Percentiles rank a stretch among this genome's conserved stretches.
Evolutionary conservation across 2,113 vertebrate species (phyloP).

Genomic region (Ploceus nigricollis): DNA sequence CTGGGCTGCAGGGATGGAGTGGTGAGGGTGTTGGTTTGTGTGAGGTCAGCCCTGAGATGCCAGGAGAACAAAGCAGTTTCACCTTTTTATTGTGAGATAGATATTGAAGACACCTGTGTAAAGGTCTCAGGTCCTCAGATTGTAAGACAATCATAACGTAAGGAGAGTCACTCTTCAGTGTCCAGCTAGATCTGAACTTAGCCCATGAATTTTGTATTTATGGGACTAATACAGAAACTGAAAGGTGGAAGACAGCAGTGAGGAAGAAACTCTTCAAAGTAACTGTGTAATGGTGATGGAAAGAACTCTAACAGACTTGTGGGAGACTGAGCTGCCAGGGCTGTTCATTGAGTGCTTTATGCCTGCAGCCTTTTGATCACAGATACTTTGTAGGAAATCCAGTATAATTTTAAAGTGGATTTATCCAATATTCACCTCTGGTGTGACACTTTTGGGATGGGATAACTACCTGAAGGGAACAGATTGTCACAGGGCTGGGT

Average conservation of each 20-base stretch:
- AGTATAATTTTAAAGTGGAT: neutral
- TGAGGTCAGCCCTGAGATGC: neutral
- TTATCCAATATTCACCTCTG: neutral
- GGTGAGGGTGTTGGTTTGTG: neutral
- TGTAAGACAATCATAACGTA: neutral
- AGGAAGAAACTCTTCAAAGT: neutral
- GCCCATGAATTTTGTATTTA: neutral
- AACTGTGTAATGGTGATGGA: neutral
- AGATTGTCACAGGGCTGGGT: neutral
- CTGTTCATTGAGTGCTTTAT: neutral
- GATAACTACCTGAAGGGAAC: neutral
- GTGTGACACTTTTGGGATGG: neutral
- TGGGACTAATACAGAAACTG: neutral
- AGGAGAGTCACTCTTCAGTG: neutral
- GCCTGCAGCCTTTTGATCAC: neutral
- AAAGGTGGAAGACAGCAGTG: neutral
- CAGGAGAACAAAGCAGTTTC: neutral
- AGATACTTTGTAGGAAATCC: neutral
- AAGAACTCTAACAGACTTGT: accelerated
- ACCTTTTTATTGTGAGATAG: neutral
- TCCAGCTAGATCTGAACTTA: neutral
- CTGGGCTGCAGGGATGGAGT: neutral
- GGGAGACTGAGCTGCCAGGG: neutral
- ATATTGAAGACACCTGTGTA: neutral
- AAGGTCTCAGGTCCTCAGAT: neutral